Conservation (phyloP, 1,140 invertebrate species). For the Lepidostoma basale region DNA sequence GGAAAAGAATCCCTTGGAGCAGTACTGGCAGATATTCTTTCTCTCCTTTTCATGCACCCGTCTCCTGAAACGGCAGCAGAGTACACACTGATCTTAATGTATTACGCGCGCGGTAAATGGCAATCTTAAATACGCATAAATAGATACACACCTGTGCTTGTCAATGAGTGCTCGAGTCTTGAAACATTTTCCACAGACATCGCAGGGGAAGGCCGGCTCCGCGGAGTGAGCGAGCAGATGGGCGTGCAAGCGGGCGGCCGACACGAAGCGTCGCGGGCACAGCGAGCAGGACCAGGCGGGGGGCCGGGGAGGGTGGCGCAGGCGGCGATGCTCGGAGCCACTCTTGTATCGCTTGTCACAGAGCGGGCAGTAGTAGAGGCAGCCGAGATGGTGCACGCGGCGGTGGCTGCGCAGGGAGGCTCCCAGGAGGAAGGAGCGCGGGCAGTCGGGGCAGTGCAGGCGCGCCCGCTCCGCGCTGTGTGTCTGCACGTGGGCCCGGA, state of each 20-base stretch:
- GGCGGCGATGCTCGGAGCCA: background rate
- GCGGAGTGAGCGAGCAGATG: conserved; percentile 27
- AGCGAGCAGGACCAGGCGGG: background rate
- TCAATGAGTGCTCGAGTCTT: background rate
- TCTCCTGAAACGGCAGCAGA: conserved; percentile 17
- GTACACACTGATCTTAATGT: no score
- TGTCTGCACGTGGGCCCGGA: background rate
- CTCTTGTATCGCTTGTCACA: conserved; percentile 9
- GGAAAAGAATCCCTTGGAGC: conserved; percentile 35
- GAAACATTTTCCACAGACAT: conserved; percentile 30
- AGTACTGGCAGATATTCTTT: conserved; percentile 35
- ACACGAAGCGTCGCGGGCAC: background rate
- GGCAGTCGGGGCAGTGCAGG: background rate
- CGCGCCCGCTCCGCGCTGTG: background rate
- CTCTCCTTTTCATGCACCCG: conserved; percentile 36
- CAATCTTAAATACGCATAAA: background rate
- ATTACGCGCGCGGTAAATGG: no score
- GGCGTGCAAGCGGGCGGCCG: background rate
- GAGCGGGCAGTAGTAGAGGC: background rate
- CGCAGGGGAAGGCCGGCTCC: conserved; percentile 30
- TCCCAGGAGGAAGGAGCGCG: background rate
- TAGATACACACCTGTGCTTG: conserved; percentile 29
- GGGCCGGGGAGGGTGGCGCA: conserved; percentile 1
- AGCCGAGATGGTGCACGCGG: background rate
- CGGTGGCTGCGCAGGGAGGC: background rate